Evolutionary conservation across 2,797 vertebrate species (phyloP).

Genomic region (Taeniopygia guttata): DNA sequence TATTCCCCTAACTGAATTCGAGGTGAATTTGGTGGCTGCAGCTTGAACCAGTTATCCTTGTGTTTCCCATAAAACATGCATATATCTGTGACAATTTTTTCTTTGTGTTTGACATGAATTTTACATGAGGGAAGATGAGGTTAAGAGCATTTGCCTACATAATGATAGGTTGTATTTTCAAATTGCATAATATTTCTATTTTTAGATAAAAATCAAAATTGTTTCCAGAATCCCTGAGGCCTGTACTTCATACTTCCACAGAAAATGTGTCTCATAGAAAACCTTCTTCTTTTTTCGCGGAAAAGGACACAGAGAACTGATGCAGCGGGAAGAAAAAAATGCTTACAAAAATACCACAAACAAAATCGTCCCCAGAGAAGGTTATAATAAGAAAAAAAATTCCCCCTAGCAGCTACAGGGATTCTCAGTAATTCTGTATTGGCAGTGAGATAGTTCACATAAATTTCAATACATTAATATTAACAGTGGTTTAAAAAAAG

Average conservation of each 20-base stretch:
- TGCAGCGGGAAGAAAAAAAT: neutral
- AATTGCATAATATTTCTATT: slow-evolving; percentile 10
- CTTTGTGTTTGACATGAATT: neutral
- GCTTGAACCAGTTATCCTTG: neutral
- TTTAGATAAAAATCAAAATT: slow-evolving; percentile 26
- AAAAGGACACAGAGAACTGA: neutral
- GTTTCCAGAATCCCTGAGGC: slow-evolving; percentile 21
- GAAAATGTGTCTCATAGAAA: neutral
- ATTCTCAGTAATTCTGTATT: neutral
- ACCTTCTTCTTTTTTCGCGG: neutral
- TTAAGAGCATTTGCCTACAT: slow-evolving; percentile 31
- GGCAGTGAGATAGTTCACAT: neutral
- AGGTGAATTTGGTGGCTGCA: neutral
- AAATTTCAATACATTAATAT: neutral
- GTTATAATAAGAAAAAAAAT: neutral
- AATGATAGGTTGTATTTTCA: slow-evolving; percentile 25
- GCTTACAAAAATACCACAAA: neutral
- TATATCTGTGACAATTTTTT: neutral
- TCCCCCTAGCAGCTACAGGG: neutral
- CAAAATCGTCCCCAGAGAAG: neutral
- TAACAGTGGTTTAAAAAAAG: neutral
- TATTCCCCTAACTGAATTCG: neutral
- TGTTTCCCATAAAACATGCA: neutral
- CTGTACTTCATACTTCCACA: neutral
- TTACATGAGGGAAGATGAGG: neutral